These are phyloP conservation scores for Otis tarda DNA, from an alignment of 2,113 vertebrate genomes.

Conservation along the genomic window DNA sequence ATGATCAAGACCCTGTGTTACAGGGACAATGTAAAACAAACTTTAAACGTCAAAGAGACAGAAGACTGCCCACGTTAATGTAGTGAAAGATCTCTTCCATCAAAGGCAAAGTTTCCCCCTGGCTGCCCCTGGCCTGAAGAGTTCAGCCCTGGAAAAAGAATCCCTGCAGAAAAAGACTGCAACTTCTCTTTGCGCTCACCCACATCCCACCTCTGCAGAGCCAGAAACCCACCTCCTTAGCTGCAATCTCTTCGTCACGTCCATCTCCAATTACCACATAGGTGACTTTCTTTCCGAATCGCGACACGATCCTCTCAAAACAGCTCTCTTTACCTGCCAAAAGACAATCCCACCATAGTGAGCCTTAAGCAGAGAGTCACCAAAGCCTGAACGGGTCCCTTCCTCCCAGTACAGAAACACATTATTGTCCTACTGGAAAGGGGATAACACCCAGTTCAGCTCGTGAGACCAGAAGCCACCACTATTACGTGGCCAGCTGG, in stretches of 20 bases:
- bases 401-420: neutral
- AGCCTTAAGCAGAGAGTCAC: neutral
- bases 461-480: neutral
- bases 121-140: neutral
- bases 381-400: neutral
- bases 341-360: neutral
- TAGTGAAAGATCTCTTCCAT: neutral
- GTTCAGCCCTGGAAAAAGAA: neutral
- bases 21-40: neutral
- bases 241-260: slow-evolving; percentile 96
- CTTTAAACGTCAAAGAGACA: neutral
- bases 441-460: neutral
- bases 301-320: slow-evolving; percentile 94
- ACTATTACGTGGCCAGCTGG: neutral
- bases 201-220: neutral
- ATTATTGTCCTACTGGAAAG: neutral
- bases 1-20: neutral
- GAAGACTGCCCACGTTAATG: neutral
- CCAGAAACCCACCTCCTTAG: slow-evolving; percentile 86
- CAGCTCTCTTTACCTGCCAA: slow-evolving; percentile 95
- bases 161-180: neutral
- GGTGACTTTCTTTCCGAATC: slow-evolving; percentile 97
- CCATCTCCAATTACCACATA: slow-evolving; percentile 98
- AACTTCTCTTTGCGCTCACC: neutral
- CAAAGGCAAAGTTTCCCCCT: neutral